Base-by-base conservation (phyloP, 2,888 invertebrate species). In the Steinernema carpocapsae region DNA sequence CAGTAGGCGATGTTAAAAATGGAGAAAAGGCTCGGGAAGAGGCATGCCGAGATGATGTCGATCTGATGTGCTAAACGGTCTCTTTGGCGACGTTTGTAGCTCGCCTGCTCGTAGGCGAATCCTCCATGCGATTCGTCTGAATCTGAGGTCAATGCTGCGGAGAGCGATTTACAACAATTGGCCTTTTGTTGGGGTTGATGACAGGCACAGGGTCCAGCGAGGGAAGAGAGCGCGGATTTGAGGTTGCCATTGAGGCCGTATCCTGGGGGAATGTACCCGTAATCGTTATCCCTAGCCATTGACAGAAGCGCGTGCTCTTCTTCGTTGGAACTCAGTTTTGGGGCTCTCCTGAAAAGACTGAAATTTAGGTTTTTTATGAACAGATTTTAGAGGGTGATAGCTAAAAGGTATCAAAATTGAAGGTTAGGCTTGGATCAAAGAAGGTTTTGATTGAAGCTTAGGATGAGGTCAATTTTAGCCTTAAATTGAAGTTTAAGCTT, bases 1-100 rank as follows among this genome's bases (percentile, higher is more conserved):
- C 85, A 77, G 88, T 90, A 88, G 88, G 89, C 81, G 83, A 88
- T 75, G 79, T 90, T 77, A 88, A 90, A 86, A 84, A 89, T 74
- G 82, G 89, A 80, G 70, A 89, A 76, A 76, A 85, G 76, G 76
- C 82, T 77, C 19, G 87, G 76, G 82, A 88, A 82, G 78, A 82
- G 46, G 77, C 85, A 70, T 74, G 83, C 76, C n/a, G 85, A 75
- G 75, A 86, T 71, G 70, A 80, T 82, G 78, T 87, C 87, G 75
- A 87, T 87, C 70, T 78, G 76, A 71, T 83, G 78, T 26, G 86
- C 86, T 43, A 86, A 78, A 7, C 77, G 75, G 70, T 86, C 85
- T 37, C 82, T 29, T 32, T 64, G 29, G 12, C 64, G 64, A 17
- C 64, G 43, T 37, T n/a, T n/a, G 22, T 48, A 42, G 12, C 22